Conservation (phyloP, 2,797 vertebrate species). For the Lepilemur septentrionalis region DNA sequence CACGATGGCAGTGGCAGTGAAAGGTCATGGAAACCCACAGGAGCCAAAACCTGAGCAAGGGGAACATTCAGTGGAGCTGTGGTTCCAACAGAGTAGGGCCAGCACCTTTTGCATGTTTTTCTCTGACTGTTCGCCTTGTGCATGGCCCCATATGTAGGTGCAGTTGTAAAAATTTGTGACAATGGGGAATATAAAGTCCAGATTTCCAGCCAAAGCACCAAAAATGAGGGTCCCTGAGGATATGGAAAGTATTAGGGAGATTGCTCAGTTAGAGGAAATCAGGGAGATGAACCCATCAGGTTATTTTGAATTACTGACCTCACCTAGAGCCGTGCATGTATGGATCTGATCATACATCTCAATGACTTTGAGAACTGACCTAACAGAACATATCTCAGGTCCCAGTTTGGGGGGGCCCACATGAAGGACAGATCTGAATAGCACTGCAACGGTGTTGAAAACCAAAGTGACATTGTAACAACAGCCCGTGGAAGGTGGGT, state of each 20-base stretch:
- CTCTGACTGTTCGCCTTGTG: background rate
- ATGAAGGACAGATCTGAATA: background rate
- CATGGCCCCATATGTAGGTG: background rate
- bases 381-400: background rate
- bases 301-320: background rate
- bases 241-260: background rate
- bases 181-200: background rate
- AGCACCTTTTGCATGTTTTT: background rate
- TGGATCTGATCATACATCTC: background rate
- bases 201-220: background rate
- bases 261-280: background rate
- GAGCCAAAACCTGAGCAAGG: background rate
- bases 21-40: background rate
- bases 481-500: background rate
- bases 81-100: background rate
- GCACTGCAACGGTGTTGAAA: background rate
- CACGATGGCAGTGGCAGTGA: background rate
- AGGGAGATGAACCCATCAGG: background rate
- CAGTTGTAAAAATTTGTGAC: background rate
- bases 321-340: background rate
- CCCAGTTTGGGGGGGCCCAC: background rate
- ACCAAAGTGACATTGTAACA: background rate
- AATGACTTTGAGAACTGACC: background rate
- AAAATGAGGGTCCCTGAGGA: background rate
- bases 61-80: background rate